These are phyloP conservation scores for Daboia siamensis DNA, from an alignment of 2,113 vertebrate genomes.

Conservation along the genomic window DNA sequence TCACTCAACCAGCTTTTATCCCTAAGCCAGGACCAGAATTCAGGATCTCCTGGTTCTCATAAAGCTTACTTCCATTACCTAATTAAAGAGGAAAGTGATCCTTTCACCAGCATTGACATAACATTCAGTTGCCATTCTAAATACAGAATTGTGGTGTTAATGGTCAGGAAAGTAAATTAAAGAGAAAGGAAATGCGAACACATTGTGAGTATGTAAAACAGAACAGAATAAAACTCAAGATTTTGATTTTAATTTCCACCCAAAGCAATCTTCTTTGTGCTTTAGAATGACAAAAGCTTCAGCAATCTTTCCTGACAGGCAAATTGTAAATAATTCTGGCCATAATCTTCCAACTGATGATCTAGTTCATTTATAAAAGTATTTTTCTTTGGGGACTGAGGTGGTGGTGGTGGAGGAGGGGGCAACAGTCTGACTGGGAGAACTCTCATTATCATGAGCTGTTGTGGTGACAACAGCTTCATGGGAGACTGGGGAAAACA, in stretches of 20 bases:
- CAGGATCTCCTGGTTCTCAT: neutral
- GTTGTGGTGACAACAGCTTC: neutral
- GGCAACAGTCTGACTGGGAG: neutral
- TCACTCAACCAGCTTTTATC: too few species aligned
- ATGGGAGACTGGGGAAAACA: neutral
- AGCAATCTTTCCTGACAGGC: neutral
- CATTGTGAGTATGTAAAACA: neutral
- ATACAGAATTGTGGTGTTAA: neutral
- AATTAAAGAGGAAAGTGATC: neutral
- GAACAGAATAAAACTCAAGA: neutral
- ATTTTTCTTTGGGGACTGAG: neutral
- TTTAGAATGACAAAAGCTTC: neutral
- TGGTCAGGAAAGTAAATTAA: constrained; percentile 12
- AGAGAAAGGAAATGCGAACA: neutral
- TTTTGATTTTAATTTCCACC: neutral
- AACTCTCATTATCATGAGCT: neutral
- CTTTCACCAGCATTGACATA: neutral
- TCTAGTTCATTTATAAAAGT: neutral
- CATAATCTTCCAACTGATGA: neutral
- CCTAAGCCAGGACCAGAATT: too few species aligned
- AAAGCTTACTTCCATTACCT: neutral
- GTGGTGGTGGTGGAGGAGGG: neutral
- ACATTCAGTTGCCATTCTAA: neutral
- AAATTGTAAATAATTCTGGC: neutral
- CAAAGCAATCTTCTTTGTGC: neutral